phyloP scores from a whole-genome alignment of 2,113 vertebrate genomes.

The Spea multiplicata region DNA sequence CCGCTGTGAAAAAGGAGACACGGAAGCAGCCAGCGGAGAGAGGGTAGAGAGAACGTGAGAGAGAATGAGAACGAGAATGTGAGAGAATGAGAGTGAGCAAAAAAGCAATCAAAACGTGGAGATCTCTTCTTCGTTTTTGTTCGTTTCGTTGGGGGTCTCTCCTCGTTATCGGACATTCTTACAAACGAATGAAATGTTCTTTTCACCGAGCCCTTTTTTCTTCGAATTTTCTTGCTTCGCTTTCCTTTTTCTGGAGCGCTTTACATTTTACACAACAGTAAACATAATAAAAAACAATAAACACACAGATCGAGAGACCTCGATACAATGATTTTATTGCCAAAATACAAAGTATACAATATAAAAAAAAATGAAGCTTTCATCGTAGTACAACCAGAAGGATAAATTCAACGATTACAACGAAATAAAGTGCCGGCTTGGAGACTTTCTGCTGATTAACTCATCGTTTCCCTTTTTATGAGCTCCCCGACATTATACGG shows the following conservation, averaged over 20 bases:
- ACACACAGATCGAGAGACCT: not conserved
- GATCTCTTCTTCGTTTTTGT: no score
- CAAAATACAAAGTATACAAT: constrained; percentile 37
- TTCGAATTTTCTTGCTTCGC: no score
- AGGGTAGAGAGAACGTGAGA: not conserved
- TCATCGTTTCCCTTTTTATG: constrained; percentile 11
- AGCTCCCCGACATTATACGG: not conserved
- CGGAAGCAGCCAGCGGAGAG: not conserved
- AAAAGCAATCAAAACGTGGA: no score
- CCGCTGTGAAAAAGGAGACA: not conserved
- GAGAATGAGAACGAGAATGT: not conserved
- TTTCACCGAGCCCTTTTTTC: no score
- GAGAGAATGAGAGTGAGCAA: not conserved
- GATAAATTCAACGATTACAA: not conserved
- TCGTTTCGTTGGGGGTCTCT: no score
- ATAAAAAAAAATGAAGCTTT: constrained; percentile 4
- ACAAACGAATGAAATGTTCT: no score
- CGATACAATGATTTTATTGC: constrained; percentile 20
- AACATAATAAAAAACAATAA: no score
- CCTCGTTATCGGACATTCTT: no score
- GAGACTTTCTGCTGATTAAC: not conserved
- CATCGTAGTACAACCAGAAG: not conserved
- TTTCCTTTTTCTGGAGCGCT: no score
- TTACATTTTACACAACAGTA: no score
- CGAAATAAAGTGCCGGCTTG: constrained; percentile 2